phyloP scores from a whole-genome alignment of 2,113 vertebrate species.

The Silurus asotus region DNA sequence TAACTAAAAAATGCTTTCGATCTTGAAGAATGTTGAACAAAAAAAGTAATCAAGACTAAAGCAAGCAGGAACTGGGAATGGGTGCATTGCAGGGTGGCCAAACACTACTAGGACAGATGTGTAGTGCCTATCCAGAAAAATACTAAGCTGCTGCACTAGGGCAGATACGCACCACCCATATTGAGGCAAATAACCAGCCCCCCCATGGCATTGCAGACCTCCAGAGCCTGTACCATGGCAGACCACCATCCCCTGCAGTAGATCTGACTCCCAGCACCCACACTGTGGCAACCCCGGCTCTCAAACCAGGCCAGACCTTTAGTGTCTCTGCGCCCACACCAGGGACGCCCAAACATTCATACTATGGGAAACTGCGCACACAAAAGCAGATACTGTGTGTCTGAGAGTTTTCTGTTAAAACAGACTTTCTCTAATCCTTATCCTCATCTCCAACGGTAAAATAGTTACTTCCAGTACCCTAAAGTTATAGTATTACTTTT shows the following conservation, averaged over 20 bases:
- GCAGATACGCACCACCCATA: not conserved
- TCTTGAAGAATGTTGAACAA: constrained; percentile 1
- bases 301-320: too few species aligned
- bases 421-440: not conserved
- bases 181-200: not conserved
- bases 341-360: too few species aligned
- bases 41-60: not conserved
- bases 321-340: too few species aligned
- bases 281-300: not conserved
- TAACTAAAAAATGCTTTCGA: not conserved
- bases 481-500: not conserved
- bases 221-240: not conserved
- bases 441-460: too few species aligned
- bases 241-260: too few species aligned
- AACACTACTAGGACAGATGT: not conserved
- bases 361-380: too few species aligned
- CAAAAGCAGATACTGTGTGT: not conserved
- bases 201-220: not conserved
- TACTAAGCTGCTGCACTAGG: not conserved
- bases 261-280: too few species aligned
- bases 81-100: not conserved
- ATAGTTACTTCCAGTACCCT: not conserved
- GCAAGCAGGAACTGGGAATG: not conserved
- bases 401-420: not conserved
- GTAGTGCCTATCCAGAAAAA: not conserved